These are phyloP conservation scores for Tipula helvola DNA, from an alignment of 2,888 invertebrate species.

Conservation along the genomic window DNA sequence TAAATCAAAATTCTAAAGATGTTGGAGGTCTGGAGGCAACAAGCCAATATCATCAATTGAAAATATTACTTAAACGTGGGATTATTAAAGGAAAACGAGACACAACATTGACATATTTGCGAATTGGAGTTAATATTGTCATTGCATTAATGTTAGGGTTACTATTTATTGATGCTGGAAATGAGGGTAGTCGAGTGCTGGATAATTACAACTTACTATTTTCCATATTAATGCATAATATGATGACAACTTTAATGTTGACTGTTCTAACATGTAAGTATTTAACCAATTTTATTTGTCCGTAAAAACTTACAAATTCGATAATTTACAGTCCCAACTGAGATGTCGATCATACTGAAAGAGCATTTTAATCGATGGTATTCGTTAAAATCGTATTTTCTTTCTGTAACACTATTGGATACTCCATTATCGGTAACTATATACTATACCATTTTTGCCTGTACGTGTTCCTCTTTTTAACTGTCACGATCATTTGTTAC, in stretches of 20 bases:
- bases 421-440: conserved; percentile 59
- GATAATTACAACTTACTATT: conserved; percentile 83
- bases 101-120: conserved; percentile 64
- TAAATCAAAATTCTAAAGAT: conserved; percentile 37
- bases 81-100: conserved; percentile 63
- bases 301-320: background rate
- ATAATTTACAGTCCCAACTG: conserved; percentile 44
- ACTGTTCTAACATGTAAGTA: conserved; percentile 73
- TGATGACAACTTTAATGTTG: conserved; percentile 85
- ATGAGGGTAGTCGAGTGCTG: conserved; percentile 61
- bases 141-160: conserved; percentile 66
- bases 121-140: conserved; percentile 59
- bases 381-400: conserved; percentile 68
- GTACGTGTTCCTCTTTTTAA: background rate
- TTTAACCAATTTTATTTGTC: background rate
- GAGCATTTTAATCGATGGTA: conserved; percentile 87
- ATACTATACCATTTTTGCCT: background rate
- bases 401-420: conserved; percentile 62
- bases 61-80: conserved; percentile 56
- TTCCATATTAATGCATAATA: conserved; percentile 84
- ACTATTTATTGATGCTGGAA: conserved; percentile 60
- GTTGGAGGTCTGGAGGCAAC: conserved; percentile 51
- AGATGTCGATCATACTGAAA: conserved; percentile 68
- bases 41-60: conserved; percentile 54
- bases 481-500: conserved; percentile 21